A percentile compares a stretch with the other conserved stretches of the same genome.
Evolutionary conservation across 2,888 invertebrate genomes (phyloP).

Genomic region (Malacosoma neustria): DNA sequence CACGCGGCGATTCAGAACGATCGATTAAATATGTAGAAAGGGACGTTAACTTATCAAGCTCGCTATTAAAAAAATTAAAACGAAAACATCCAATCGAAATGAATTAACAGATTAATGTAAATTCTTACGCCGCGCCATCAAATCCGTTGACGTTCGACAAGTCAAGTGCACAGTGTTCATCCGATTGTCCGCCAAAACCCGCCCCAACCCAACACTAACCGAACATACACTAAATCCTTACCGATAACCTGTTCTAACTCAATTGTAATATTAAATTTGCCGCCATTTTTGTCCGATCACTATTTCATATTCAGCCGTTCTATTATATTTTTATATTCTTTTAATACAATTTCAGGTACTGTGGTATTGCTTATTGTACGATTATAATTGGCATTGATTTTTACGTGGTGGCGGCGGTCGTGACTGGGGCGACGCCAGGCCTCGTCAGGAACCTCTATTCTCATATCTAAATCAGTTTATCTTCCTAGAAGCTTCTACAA

Average conservation of each 20-base stretch:
- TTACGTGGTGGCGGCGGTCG: slow-evolving; percentile 35
- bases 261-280: slow-evolving; percentile 11
- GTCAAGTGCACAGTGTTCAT: background rate
- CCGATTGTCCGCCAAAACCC: slow-evolving; percentile 10
- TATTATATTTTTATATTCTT: slow-evolving; percentile 51
- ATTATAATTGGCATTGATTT: slow-evolving; percentile 55
- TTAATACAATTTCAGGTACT: slow-evolving; percentile 58
- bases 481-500: slow-evolving; percentile 3
- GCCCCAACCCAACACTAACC: slow-evolving; percentile 13
- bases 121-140: no score
- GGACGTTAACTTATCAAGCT: no score
- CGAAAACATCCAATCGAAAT: no score
- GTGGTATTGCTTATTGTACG: slow-evolving; percentile 60
- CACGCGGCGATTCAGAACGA: no score
- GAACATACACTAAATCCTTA: slow-evolving; percentile 22
- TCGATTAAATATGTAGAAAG: no score
- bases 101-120: no score
- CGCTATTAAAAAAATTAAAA: no score
- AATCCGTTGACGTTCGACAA: background rate
- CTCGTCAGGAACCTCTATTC: no score
- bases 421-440: slow-evolving; percentile 29
- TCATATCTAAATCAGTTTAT: slow-evolving; percentile 10
- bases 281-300: slow-evolving; percentile 38
- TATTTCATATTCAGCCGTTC: slow-evolving; percentile 35
- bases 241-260: slow-evolving; percentile 19